These are phyloP conservation scores for Enhydra lutris DNA, from an alignment of 2,113 vertebrate genomes.

Conservation along the genomic window DNA sequence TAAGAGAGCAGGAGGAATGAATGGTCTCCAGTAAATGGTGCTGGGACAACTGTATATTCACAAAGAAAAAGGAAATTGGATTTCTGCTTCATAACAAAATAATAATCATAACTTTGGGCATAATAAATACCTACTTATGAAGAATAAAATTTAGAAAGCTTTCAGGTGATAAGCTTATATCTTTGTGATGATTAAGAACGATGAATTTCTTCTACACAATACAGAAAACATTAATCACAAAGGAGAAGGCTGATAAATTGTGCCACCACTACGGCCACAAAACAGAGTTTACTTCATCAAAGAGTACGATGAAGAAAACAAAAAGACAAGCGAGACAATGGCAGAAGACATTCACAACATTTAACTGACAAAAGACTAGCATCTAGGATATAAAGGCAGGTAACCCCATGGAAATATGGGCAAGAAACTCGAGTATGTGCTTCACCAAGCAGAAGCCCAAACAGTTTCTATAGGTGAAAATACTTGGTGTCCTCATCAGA, in stretches of 20 bases:
- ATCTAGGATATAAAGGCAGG: neutral
- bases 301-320: neutral
- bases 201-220: neutral
- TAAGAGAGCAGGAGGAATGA: neutral
- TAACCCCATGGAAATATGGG: accelerated
- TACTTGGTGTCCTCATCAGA: neutral
- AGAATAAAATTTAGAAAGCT: neutral
- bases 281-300: accelerated
- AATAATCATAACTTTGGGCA: neutral
- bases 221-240: neutral
- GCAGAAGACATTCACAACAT: neutral
- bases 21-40: neutral
- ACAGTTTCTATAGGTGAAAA: neutral
- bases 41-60: neutral
- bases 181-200: neutral
- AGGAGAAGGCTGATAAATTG: neutral
- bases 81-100: neutral
- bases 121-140: neutral
- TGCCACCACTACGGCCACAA: neutral
- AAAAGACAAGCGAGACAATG: neutral
- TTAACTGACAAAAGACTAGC: accelerated
- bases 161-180: neutral
- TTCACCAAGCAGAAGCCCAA: neutral
- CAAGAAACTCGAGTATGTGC: accelerated
- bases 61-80: no score